These are phyloP conservation scores for Menidia menidia DNA, from an alignment of 2,797 vertebrate genomes.

Conservation along the genomic window DNA sequence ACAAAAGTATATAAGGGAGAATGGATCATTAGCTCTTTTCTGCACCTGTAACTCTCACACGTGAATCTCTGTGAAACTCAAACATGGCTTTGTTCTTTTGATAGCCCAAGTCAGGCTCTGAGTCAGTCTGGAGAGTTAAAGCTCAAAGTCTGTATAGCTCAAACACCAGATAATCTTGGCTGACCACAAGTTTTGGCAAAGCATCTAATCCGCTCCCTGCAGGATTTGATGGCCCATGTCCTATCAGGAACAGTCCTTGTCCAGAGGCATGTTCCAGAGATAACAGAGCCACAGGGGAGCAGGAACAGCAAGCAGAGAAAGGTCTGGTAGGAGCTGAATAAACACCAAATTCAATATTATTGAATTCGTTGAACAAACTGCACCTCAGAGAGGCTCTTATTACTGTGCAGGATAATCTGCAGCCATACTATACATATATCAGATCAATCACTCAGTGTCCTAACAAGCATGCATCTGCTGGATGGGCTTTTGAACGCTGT, in stretches of 20 bases:
- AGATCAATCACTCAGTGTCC: slow-evolving; percentile 13
- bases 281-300: slow-evolving; percentile 56
- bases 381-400: slow-evolving; percentile 31
- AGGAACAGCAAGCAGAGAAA: slow-evolving; percentile 53
- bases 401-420: slow-evolving; percentile 7
- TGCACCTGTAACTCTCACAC: slow-evolving; percentile 15
- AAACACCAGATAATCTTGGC: slow-evolving; percentile 65
- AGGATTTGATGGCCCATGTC: slow-evolving; percentile 45
- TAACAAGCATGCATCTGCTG: not conserved
- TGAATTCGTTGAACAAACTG: slow-evolving; percentile 42
- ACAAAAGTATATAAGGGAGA: slow-evolving; percentile 4
- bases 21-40: not conserved
- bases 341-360: slow-evolving; percentile 51
- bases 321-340: slow-evolving; percentile 50
- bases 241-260: slow-evolving; percentile 56
- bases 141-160: slow-evolving; percentile 41
- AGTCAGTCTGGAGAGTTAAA: slow-evolving; percentile 22
- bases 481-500: not conserved
- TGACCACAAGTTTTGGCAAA: slow-evolving; percentile 53
- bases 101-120: slow-evolving; percentile 30
- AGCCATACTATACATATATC: slow-evolving; percentile 5
- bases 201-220: slow-evolving; percentile 46
- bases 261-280: slow-evolving; percentile 64
- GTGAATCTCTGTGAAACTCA: slow-evolving; percentile 27
- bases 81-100: slow-evolving; percentile 14